Evolutionary conservation across 2,797 vertebrate species (phyloP), one percentile per base, ranked within the genome.

Genomic region (Labroides dimidiatus): DNA sequence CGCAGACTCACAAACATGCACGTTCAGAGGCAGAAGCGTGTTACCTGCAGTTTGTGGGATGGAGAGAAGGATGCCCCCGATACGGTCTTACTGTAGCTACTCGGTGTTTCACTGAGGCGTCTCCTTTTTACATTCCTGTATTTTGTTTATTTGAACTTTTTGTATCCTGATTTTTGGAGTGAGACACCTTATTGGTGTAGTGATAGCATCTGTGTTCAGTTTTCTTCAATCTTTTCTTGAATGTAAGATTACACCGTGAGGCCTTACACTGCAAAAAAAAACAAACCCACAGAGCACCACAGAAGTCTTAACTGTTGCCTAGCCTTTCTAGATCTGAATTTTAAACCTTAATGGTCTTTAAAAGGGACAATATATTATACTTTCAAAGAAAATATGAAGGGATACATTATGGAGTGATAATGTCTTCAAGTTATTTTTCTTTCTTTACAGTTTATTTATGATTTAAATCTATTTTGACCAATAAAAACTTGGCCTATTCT

Each of bases 211-310:
- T 51, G 20, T 55, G 41, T 55, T 74, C 20, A 41, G 41, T 64
- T 76, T 20, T 73, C 62, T 24, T 68, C 13, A 48, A 21, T 61
- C 23, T 63, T 14, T 72, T 54, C 64, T 81, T 73, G 60, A 72
- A 79, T 69, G 39, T 12, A 74, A 50, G 41, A 53, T 57, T 37
- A 2, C 55, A 73, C 64, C 20, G 1, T 54, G 84, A 85, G 73
- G 89, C 92, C 89, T 90, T 93, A 81, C 71, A 73, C 6, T 78
- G 37, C 53, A 60, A n/a, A n/a, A n/a, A n/a, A n/a, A n/a, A n/a
- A 50, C 21, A 62, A 55, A 4, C 44, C 71, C 84, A 84, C 81
- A 84, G 14, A 23, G 68, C 59, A 75, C 67, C 82, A 60, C 61
- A 37, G 9, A 80, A 48, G 82, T 80, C 86, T 87, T 85, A 82